Base-by-base conservation (phyloP, 2,888 invertebrate species). In the Herminia tarsipennalis region DNA sequence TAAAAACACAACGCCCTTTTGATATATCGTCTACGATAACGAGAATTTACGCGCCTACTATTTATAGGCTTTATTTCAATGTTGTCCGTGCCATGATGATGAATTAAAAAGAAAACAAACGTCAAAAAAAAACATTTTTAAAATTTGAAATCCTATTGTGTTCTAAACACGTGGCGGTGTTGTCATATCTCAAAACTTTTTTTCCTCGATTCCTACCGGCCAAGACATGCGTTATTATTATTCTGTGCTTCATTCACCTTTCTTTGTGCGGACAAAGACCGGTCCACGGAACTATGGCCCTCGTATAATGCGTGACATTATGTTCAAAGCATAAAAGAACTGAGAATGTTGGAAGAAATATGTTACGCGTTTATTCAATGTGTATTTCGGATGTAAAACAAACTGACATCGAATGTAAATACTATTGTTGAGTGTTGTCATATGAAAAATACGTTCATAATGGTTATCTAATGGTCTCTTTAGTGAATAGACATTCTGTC, bases 361-460 rank as follows among this genome's bases (percentile, higher is more conserved):
- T 87, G 84, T 81, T 87, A 81, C 81, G 82, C 84, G 79, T 80
- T 82, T 78, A 86, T 88, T 88, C 85, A 87, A 83, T 82, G 82
- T 79, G 81, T 86, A 83, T 88, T 88, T 86, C 78, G 83, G 83
- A 86, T 86, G 88, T 88, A 89, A 89, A 90, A 90, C 89, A 90
- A 89, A 89, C 90, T 91, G 88, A 89, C 90, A 86, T 85, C 82
- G 83, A 88, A 89, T 88, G 88, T 90, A 90, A 91, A 90, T 89
- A 91, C 84, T 85, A 87, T 91, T 90, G 88, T 90, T 76, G 75
- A 73, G 77, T 78, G 87, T 81, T 87, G 85, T 86, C 86, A 85
- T 81, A 75, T 80, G 78, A 83, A 80, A 82, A 83, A 85, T 86
- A 85, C 78, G 75, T 78, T 77, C 73, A 77, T 86, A 89, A 90